Evolutionary conservation across 2,888 invertebrate species (phyloP).

Genomic region (Mythimna impura): DNA sequence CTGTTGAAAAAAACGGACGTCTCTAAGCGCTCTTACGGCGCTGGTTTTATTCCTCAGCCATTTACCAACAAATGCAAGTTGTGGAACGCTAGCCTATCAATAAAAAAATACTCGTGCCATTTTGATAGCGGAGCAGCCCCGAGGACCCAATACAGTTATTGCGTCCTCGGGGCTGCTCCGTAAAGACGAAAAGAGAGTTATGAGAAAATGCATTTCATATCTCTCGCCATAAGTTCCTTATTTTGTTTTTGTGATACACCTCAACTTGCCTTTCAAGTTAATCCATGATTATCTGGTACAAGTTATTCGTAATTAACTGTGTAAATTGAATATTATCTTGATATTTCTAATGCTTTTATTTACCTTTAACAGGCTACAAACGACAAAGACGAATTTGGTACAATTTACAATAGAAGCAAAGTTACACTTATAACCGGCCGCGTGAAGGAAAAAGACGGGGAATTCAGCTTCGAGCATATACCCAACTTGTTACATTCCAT

Average conservation of each 20-base stretch:
- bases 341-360: not conserved
- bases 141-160: too few species aligned
- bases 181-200: not conserved
- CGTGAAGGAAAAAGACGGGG: slow-evolving; percentile 61
- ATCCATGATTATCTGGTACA: too few species aligned
- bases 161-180: too few species aligned
- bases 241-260: not conserved
- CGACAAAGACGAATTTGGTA: slow-evolving; percentile 63
- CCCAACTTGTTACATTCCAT: slow-evolving; percentile 74
- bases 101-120: too few species aligned
- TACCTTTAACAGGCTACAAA: slow-evolving; percentile 65
- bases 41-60: not conserved
- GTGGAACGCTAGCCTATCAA: not conserved
- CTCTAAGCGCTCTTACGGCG: not conserved
- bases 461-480: slow-evolving; percentile 70
- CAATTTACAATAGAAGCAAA: slow-evolving; percentile 61
- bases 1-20: too few species aligned
- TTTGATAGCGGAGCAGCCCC: too few species aligned
- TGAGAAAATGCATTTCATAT: not conserved
- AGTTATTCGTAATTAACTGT: too few species aligned
- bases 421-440: slow-evolving; percentile 76
- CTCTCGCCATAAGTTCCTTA: not conserved
- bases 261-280: too few species aligned
- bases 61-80: not conserved
- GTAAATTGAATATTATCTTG: not conserved